Conservation (phyloP, 2,888 invertebrate species). For the Lysandra bellargus region DNA sequence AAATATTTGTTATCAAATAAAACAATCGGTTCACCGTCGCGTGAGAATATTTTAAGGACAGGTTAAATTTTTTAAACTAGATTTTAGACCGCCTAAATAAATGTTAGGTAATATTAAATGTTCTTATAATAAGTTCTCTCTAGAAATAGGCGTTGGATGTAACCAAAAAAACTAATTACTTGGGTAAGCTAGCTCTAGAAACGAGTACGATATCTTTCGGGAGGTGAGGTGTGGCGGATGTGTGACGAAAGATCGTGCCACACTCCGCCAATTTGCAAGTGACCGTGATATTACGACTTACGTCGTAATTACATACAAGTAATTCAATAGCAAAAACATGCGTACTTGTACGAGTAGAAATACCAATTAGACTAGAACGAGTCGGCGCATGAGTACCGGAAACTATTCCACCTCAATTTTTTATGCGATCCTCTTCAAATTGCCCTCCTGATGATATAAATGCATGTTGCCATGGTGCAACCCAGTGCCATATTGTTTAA, state of each 20-base stretch:
- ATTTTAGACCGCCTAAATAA: neutral
- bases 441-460: no score
- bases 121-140: no score
- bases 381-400: no score
- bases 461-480: no score
- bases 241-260: constrained; percentile 14
- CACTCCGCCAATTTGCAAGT: neutral
- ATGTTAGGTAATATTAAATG: no score
- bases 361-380: neutral
- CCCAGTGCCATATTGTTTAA: no score
- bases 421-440: no score
- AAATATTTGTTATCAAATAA: neutral
- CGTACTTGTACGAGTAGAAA: neutral
- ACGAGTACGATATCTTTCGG: neutral
- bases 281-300: neutral
- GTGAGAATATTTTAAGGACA: neutral
- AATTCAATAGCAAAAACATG: neutral
- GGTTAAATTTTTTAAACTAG: neutral
- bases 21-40: neutral
- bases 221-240: constrained; percentile 17
- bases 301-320: neutral
- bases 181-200: no score
- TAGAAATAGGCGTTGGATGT: no score
- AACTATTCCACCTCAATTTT: no score
- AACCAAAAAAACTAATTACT: no score